A percentile compares a stretch with the other conserved stretches of the same genome.
These are phyloP conservation scores for Phylloscopus trochilus DNA, from an alignment of 2,113 vertebrate species.

Conservation along the genomic window DNA sequence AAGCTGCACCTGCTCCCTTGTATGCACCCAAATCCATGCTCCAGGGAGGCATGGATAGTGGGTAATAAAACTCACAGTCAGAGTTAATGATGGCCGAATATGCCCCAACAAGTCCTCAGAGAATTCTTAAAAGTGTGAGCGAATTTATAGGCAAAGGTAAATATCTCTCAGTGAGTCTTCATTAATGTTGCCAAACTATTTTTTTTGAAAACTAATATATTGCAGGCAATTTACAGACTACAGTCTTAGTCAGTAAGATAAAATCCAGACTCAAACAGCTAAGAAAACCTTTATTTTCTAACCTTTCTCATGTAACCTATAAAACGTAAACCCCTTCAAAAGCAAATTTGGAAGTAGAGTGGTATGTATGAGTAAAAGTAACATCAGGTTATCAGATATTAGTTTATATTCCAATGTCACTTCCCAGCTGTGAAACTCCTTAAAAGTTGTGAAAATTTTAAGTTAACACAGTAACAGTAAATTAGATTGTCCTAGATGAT, in stretches of 20 bases:
- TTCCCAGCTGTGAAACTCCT: background rate
- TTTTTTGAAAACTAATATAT: background rate
- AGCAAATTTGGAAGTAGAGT: background rate
- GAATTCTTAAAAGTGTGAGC: background rate
- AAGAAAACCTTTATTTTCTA: background rate
- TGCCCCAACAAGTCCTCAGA: background rate
- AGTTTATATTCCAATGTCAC: background rate
- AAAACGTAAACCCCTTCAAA: background rate
- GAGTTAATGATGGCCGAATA: background rate
- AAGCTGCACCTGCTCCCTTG: background rate
- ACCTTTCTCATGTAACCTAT: background rate
- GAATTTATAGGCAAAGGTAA: background rate
- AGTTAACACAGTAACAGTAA: background rate
- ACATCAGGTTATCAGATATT: background rate
- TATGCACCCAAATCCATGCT: background rate
- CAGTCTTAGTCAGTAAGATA: background rate
- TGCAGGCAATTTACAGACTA: background rate
- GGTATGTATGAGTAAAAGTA: background rate
- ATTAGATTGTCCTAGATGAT: constrained; percentile 25
- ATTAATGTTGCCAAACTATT: background rate
- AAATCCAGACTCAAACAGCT: background rate
- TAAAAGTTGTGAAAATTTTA: constrained; percentile 12
- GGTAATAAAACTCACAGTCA: background rate
- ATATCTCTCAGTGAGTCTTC: background rate
- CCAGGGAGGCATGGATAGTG: background rate